Evolutionary conservation across 2,888 invertebrate genomes (phyloP), one percentile per base, ranked within the genome.

Genomic region (Eurois occulta): DNA sequence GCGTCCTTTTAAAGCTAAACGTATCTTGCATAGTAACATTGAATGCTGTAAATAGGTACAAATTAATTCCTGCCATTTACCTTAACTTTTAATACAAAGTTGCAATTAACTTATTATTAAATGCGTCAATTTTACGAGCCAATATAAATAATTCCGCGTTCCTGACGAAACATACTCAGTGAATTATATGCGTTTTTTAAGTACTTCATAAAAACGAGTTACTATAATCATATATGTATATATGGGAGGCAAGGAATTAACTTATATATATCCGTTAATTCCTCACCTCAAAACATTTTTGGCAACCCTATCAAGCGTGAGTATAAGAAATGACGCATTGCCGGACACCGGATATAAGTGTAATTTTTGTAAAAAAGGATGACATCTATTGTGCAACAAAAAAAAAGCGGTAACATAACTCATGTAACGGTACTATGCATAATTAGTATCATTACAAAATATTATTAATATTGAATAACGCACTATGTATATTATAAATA

Each of bases 311-410:
- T 32, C 16, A 52, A 70, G 68, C 52, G 43, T 64, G 66, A 82
- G 75, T 77, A 71, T 69, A 78, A 75, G 58, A 41, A 83, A 84
- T 92, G 91, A 91, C 89, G 88, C 86, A 91, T 81, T 77, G 70
- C 86, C 87, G 88, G 88, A 89, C 79, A 88, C 90, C 91, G 92
- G 92, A 92, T 81, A 88, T 83, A 86, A 79, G 76, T 81, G 80
- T 87, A 91, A 81, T 89, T 92, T 93, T 93, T 91, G 91, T 92
- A 88, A 89, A 85, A 89, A 89, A 91, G 91, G n/a, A n/a, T n/a
- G n/a, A 92, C 91, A 92, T 91, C 7, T 71, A 43, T 8, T n/a
- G 38, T 65, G 68, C 66, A 66, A 74, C n/a, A 69, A 75, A 78
- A 75, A 78, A 75, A 76, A 86, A 68, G 58, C n/a, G 46, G 35